A percentile compares a stretch with the other conserved stretches of the same genome.
Evolutionary conservation across 2,888 invertebrate genomes (phyloP).

Genomic region (Anodontia alba): DNA sequence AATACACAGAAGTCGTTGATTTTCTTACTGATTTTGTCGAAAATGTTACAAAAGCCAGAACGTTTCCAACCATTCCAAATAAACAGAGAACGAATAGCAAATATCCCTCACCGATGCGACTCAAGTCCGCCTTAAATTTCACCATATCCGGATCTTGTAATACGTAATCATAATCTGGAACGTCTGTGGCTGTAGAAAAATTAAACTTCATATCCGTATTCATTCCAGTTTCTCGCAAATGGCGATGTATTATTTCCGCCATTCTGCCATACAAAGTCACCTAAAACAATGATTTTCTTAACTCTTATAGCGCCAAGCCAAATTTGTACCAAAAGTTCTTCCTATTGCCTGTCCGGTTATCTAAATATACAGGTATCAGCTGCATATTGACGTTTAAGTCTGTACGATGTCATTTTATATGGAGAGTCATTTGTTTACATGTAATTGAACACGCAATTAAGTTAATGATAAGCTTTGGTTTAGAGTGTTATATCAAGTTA

Average conservation of each 20-base stretch:
- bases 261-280: too few species aligned
- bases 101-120: slow-evolving; percentile 56
- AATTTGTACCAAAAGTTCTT: too few species aligned
- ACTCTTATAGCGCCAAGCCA: too few species aligned
- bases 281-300: too few species aligned
- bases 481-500: slow-evolving; percentile 5
- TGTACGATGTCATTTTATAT: not conserved
- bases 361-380: too few species aligned
- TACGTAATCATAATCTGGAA: not conserved
- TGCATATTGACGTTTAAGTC: too few species aligned
- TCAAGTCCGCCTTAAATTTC: slow-evolving; percentile 32
- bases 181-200: not conserved
- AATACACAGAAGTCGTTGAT: slow-evolving; percentile 67
- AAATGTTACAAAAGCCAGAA: slow-evolving; percentile 65
- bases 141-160: slow-evolving; percentile 15
- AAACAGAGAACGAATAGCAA: slow-evolving; percentile 61
- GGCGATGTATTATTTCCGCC: not conserved
- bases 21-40: slow-evolving; percentile 64
- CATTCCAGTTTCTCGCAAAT: not conserved
- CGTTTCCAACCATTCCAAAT: slow-evolving; percentile 68
- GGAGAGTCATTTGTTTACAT: not conserved
- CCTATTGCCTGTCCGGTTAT: too few species aligned
- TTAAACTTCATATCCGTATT: not conserved
- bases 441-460: slow-evolving; percentile 13
- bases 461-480: not conserved